Percentiles rank a stretch among this genome's conserved stretches.
Evolutionary conservation across 2,888 invertebrate genomes (phyloP).

Genomic region (Andricus quercusramuli): DNA sequence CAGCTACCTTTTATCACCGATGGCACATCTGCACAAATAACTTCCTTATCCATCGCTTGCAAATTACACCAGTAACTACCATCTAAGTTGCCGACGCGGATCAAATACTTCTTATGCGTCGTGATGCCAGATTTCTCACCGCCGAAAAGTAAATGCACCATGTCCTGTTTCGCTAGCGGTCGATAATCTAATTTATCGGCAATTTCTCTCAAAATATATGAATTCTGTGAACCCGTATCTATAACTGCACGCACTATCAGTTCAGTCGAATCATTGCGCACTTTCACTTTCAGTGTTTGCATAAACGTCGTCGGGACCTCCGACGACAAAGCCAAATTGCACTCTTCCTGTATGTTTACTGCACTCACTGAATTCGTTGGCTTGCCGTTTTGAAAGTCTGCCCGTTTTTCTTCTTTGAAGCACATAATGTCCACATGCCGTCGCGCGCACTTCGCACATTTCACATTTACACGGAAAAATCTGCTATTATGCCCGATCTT

Average conservation of each 20-base stretch:
- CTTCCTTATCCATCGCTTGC: too few species aligned
- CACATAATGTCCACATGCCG: too few species aligned
- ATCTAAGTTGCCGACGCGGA: constrained; percentile 26
- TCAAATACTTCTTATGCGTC: constrained; percentile 21
- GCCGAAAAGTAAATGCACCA: constrained; percentile 40
- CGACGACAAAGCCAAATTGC: too few species aligned
- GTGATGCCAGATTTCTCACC: constrained; percentile 16
- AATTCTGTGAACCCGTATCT: neutral
- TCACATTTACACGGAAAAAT: too few species aligned
- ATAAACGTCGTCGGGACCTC: too few species aligned
- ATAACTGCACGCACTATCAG: neutral
- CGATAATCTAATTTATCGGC: constrained; percentile 10
- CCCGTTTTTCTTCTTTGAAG: too few species aligned
- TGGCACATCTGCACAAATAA: constrained; percentile 50
- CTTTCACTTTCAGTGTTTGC: constrained; percentile 40
- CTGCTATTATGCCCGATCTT: too few species aligned
- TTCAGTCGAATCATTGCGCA: neutral
- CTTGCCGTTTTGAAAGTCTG: too few species aligned
- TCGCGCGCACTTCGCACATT: too few species aligned
- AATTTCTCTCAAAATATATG: constrained; percentile 26
- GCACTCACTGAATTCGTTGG: too few species aligned
- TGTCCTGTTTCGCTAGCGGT: neutral
- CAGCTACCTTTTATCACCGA: constrained; percentile 43
- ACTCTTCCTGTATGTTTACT: too few species aligned
- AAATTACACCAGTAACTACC: too few species aligned